Conservation (phyloP, 2,888 invertebrate genomes). For the Agrenia bidenticulata region DNA sequence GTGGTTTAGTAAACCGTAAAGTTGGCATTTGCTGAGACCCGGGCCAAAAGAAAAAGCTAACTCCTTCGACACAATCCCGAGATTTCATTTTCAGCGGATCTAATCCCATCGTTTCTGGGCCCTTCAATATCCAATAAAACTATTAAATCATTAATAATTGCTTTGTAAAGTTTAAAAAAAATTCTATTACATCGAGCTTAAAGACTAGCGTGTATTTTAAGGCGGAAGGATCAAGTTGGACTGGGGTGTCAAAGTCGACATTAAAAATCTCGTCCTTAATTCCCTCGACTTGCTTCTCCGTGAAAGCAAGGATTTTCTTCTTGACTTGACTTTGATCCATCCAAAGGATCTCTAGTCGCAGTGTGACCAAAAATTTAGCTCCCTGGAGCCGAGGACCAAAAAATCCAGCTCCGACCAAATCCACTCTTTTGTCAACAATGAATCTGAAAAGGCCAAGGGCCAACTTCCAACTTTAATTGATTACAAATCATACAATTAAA, state of each 20-base stretch:
- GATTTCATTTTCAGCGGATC: neutral
- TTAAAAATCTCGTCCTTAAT: neutral
- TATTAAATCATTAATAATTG: too few relatives aligned
- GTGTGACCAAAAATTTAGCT: neutral
- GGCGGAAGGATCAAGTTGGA: neutral
- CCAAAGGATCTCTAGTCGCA: neutral
- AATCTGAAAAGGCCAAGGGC: neutral
- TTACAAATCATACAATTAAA: neutral
- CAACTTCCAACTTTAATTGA: too few relatives aligned
- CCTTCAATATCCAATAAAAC: neutral
- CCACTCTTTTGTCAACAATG: neutral
- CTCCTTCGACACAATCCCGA: conserved; percentile 7
- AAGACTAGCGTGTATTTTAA: neutral
- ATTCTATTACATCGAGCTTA: neutral
- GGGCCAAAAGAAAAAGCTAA: conserved; percentile 7
- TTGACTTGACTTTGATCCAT: neutral
- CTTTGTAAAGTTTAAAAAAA: too few relatives aligned
- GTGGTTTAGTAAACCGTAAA: too few relatives aligned
- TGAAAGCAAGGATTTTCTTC: neutral
- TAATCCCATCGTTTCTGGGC: neutral
- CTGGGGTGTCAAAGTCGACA: neutral
- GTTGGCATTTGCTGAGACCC: conserved; percentile 23
- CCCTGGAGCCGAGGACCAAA: neutral
- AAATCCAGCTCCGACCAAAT: neutral
- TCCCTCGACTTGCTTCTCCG: neutral